These are phyloP conservation scores for Sogatella furcifera DNA, from an alignment of 1,140 invertebrate genomes.

Conservation along the genomic window DNA sequence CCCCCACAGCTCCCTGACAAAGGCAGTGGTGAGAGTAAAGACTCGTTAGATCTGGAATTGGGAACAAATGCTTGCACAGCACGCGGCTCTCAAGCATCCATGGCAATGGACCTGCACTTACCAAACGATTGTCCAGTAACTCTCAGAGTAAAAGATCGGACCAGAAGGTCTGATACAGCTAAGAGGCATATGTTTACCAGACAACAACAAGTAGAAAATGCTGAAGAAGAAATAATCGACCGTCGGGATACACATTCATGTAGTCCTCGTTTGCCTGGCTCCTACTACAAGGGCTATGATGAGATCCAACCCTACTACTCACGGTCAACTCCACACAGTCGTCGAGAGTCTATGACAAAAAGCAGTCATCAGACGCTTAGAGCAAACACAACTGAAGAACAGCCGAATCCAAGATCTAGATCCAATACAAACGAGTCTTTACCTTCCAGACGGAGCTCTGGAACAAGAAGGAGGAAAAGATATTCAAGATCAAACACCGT, in stretches of 20 bases:
- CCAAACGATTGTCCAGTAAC: constrained; percentile 52
- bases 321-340: constrained; percentile 12
- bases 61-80: constrained; percentile 20
- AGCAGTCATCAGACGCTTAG: background rate
- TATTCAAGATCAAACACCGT: constrained; percentile 11
- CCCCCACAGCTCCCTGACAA: constrained; percentile 18
- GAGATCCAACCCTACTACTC: constrained; percentile 13
- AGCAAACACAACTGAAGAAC: constrained; percentile 5
- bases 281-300: constrained; percentile 6
- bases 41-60: constrained; percentile 22
- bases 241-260: constrained; percentile 18
- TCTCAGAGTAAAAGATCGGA: constrained; percentile 49
- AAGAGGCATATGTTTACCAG: constrained; percentile 59
- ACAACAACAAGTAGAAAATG: constrained; percentile 53
- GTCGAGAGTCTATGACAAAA: constrained; percentile 12
- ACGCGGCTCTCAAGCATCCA: constrained; percentile 51
- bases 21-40: constrained; percentile 19
- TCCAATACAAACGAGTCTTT: constrained; percentile 11
- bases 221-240: constrained; percentile 33
- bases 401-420: constrained; percentile 2
- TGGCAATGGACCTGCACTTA: constrained; percentile 60
- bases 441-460: background rate
- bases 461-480: constrained; percentile 5
- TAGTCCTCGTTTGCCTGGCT: constrained; percentile 11
- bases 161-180: constrained; percentile 48